Base-by-base conservation (phyloP, 2,888 invertebrate species). In the Fragum whitleyi region DNA sequence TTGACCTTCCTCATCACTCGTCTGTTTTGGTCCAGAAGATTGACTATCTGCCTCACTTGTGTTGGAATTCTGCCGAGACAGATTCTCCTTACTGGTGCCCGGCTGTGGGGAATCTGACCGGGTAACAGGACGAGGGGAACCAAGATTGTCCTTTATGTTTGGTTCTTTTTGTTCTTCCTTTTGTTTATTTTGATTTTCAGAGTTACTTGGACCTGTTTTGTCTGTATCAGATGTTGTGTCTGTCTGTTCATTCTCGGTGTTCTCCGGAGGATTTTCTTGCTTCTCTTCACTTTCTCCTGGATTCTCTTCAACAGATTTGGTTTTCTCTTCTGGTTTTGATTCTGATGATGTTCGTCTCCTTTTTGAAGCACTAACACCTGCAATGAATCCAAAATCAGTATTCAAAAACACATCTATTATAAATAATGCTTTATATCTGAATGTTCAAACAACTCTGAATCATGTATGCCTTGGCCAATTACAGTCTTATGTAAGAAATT, bases 291-390 rank as follows among this genome's bases (percentile, higher is more conserved):
- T 73, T 6, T 21, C n/a, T n/a, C 36, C 36, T 42, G 73, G 26
- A 11, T 57, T 42, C 51, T 57, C 55, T 53, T 57, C n/a, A 53
- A 29, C 65, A 36, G 51, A 36, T 21, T 77, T 69, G 11, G 76
- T 14, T 55, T 65, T 70, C 36, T 61, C 74, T 32, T 74, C 73
- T 6, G 26, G 65, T 32, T 71, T 57, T 23, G 71, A 57, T 16
- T 78, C 81, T 29, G 73, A 79, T 53, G 80, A 81, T 74, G 71
- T 76, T 75, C 84, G 72, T 21, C 89, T 78, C 59, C 86, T 78
- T 74, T 90, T 90, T n/a, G 90, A 88, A 39, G 90, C 90, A 9
- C 88, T 87, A 51, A 81, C 90, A 59, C 80, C 87, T 88, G 78
- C 19, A 77, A 62, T 69, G 61, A 36, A 47, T 67, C n/a, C 14